Percentiles rank a stretch among this genome's conserved stretches.
phyloP scores from a whole-genome alignment of 2,113 vertebrate genomes.

The Hyla sarda region DNA sequence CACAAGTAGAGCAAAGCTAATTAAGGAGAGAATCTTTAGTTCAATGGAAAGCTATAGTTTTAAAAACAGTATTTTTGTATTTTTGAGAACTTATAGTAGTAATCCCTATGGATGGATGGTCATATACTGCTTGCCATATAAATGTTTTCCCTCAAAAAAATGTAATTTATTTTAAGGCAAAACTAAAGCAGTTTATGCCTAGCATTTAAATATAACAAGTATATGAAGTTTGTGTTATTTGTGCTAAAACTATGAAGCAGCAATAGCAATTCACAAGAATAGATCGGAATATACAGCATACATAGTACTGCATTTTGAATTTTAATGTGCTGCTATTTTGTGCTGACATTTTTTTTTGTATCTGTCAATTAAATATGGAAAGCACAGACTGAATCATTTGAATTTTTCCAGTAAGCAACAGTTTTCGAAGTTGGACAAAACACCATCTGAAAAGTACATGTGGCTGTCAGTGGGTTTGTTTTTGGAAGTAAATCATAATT shows the following conservation, averaged over 20 bases:
- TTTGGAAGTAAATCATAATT: not conserved
- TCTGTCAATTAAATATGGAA: slow-evolving; percentile 9
- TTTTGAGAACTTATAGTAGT: no score
- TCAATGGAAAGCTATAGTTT: no score
- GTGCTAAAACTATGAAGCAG: not conserved
- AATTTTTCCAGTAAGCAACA: slow-evolving; percentile 25
- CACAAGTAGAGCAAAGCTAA: no score
- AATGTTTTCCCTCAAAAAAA: no score
- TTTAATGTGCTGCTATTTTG: slow-evolving; percentile 19
- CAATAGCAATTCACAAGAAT: slow-evolving; percentile 13
- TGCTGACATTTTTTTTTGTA: slow-evolving; percentile 8
- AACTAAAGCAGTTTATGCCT: no score
- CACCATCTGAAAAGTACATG: slow-evolving; percentile 10
- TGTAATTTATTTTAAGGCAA: no score
- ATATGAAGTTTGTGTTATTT: not conserved
- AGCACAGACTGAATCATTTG: not conserved
- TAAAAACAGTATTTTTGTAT: no score
- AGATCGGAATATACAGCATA: not conserved
- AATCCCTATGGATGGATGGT: no score
- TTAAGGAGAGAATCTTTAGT: no score
- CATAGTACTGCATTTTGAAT: slow-evolving; percentile 6
- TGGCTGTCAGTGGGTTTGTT: not conserved
- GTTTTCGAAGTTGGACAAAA: slow-evolving; percentile 4
- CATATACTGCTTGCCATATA: no score
- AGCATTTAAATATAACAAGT: no score